phyloP scores from a whole-genome alignment of 37 sponge, comb jelly and placozoan species.

The Beroe forskalii region DNA sequence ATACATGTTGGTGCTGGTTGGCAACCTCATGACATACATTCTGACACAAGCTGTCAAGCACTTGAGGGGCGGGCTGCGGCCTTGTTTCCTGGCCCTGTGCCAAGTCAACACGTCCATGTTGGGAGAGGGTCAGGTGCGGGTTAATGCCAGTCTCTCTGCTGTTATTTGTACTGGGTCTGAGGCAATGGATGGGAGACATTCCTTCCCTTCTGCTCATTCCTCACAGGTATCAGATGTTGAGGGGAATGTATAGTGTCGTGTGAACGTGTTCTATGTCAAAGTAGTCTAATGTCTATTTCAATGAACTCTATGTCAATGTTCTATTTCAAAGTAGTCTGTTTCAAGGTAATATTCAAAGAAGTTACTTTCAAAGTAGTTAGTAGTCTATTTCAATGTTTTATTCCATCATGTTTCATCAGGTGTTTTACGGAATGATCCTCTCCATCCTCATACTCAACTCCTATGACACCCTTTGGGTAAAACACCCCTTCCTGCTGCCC shows the following conservation, averaged over 20 bases:
- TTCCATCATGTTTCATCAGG: background rate
- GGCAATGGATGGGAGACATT: constrained; percentile 29
- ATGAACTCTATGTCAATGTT: no score
- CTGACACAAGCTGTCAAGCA: background rate
- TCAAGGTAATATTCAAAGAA: no score
- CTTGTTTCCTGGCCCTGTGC: constrained; percentile 11
- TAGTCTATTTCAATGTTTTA: no score
- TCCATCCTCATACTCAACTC: constrained; percentile 3
- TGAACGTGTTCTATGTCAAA: no score
- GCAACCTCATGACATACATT: background rate
- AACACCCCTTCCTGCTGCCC: background rate
- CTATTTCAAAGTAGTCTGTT: no score
- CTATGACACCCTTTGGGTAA: background rate
- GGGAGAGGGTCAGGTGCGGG: background rate
- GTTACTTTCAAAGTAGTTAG: no score
- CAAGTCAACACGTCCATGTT: background rate
- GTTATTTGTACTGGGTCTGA: background rate
- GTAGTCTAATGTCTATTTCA: no score
- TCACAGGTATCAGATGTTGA: constrained; percentile 16
- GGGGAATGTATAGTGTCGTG: no score
- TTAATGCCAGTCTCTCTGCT: background rate
- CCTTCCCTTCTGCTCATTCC: background rate
- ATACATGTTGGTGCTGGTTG: background rate
- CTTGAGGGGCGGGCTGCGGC: background rate
- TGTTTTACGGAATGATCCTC: background rate